Evolutionary conservation across 1,140 invertebrate species (phyloP).

Genomic region (Manduca sexta): DNA sequence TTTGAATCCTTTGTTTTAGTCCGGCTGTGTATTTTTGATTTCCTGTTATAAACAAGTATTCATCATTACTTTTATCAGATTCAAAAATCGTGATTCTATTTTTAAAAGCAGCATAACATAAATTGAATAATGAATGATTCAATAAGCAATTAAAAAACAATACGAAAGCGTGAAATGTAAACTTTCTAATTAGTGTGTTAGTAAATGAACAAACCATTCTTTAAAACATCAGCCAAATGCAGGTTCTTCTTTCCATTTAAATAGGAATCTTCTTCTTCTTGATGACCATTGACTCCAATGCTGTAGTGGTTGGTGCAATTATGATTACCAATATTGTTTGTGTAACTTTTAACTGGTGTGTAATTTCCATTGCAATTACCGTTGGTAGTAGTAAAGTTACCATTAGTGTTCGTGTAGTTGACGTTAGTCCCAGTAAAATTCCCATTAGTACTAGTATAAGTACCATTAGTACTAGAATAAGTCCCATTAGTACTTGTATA

Average conservation of each 20-base stretch:
- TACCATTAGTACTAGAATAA: constrained; percentile 6
- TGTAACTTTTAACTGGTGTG: constrained; percentile 16
- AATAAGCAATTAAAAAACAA: constrained; percentile 3
- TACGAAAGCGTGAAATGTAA: constrained; percentile 14
- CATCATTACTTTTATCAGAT: neutral
- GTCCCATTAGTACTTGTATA: constrained; percentile 7
- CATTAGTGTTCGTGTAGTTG: constrained; percentile 12
- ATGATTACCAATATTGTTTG: constrained; percentile 12
- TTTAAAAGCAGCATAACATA: neutral
- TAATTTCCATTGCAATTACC: constrained; percentile 20
- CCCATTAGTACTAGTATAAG: neutral
- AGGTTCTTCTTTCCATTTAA: constrained; percentile 26
- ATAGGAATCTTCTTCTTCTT: constrained; percentile 37
- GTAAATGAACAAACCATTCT: constrained; percentile 62
- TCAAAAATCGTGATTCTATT: neutral
- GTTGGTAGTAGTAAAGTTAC: constrained; percentile 19
- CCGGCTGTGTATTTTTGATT: constrained; percentile 73
- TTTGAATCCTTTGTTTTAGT: constrained; percentile 73
- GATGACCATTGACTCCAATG: constrained; percentile 35
- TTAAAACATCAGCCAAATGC: constrained; percentile 44
- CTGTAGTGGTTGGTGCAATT: constrained; percentile 9
- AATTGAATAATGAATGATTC: constrained; percentile 4
- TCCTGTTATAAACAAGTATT: constrained; percentile 38
- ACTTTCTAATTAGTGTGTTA: constrained; percentile 46
- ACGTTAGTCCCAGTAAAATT: constrained; percentile 3